Evolutionary conservation across 1,140 invertebrate genomes (phyloP), one percentile per base, ranked within the genome.

Genomic region (silkworm (Bombyx mori)): DNA sequence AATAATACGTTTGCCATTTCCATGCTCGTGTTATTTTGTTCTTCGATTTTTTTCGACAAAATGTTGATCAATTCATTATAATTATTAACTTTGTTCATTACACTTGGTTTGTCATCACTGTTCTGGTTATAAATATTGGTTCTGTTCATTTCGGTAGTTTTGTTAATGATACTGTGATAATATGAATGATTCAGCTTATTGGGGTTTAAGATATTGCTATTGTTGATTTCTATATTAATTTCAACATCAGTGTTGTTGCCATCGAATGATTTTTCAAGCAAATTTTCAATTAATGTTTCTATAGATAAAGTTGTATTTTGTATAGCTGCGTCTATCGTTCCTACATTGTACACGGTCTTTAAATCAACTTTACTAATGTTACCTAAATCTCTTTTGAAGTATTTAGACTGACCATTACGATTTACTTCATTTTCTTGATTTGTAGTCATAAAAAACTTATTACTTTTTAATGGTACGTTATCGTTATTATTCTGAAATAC

Each of bases 281-380:
- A 55, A 64, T 73, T 72, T 56, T 79, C 75, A 43, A 82, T 75
- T 35, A 77, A 59, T 1, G 62, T 68, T 58, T 79, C 79, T 42
- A 82, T 48, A 7, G 77, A 72, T 54, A 75, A 76, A 42, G 55
- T 62, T 42, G 45, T 48, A 12, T 42, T 58, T 53, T 63, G 52
- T 6, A 44, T 22, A 44, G 54, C 50, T 18, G 49, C 22, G 52
- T 71, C 63, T 42, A 57, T 58, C 35, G 65, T 54, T 54, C 69
- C 66, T 54, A 44, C 49, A n/a, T 66, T 51, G 56, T 68, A 68
- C 7, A 65, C 35, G 10, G 54, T 56, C 49, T 69, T 65, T 2
- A 67, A 46, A 54, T 72, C 66, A 42, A 61, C 44, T 51, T 57
- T 58, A 44, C 52, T 58, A 54, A 61, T 52, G 10, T 42, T 8